phyloP scores from a whole-genome alignment of 2,888 invertebrate genomes.

The Trichopria drosophilae region DNA sequence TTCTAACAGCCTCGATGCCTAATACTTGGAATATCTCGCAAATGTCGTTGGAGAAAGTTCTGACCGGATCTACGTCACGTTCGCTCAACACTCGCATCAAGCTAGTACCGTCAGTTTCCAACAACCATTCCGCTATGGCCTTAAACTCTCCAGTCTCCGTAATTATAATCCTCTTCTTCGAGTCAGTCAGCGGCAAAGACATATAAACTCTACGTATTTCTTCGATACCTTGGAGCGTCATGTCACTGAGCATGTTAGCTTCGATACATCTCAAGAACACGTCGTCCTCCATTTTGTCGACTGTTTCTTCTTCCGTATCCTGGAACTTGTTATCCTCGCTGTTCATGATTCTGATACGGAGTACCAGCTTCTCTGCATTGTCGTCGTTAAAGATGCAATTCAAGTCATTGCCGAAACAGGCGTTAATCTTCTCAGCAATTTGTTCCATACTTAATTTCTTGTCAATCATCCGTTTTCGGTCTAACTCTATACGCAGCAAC shows the following conservation, averaged over 20 bases:
- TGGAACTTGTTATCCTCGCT: slow-evolving; percentile 90
- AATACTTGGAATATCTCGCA: slow-evolving; percentile 98
- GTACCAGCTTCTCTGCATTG: slow-evolving; percentile 96
- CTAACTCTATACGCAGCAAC: slow-evolving; percentile 96
- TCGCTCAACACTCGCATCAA: slow-evolving; percentile 98
- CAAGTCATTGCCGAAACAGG: slow-evolving; percentile 97
- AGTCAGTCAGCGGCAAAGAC: slow-evolving; percentile 97
- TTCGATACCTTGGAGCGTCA: slow-evolving; percentile 94
- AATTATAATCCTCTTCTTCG: slow-evolving; percentile 96
- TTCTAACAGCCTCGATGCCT: slow-evolving; percentile 98
- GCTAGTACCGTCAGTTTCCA: slow-evolving; percentile 99
- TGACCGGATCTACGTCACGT: slow-evolving; percentile 93
- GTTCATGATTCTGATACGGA: slow-evolving; percentile 98
- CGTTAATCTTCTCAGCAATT: slow-evolving; percentile 98
- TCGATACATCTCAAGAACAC: slow-evolving; percentile 98
- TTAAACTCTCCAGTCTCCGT: slow-evolving; percentile 98
- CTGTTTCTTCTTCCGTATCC: slow-evolving; percentile 80
- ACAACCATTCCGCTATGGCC: slow-evolving; percentile 96
- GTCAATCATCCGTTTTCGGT: slow-evolving; percentile 98
- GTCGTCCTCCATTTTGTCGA: slow-evolving; percentile 99
- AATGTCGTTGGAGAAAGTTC: slow-evolving; percentile 98
- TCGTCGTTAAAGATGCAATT: slow-evolving; percentile 99
- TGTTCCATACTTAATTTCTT: slow-evolving; percentile 99
- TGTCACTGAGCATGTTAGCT: slow-evolving; percentile 98
- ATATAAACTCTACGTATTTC: slow-evolving; percentile 98